These are phyloP conservation scores for Rhopalosiphum maidis DNA, from an alignment of 1,140 invertebrate genomes.

Conservation along the genomic window DNA sequence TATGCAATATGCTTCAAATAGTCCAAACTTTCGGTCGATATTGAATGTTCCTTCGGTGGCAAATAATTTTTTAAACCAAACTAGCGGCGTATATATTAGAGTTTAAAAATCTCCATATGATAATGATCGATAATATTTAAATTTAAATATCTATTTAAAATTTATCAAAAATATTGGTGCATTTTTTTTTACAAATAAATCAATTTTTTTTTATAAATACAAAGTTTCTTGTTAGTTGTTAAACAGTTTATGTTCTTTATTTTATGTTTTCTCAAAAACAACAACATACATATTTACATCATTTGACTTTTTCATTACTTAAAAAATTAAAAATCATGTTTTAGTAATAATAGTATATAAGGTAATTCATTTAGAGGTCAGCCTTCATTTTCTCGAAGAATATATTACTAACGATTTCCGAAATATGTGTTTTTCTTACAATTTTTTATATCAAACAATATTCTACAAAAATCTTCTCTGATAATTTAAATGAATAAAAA, in stretches of 20 bases:
- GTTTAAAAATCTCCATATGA: not conserved
- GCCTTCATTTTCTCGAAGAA: not conserved
- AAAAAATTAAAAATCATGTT: no score
- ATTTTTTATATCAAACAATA: not conserved
- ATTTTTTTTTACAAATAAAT: no score
- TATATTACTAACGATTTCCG: not conserved
- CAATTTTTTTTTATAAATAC: no score
- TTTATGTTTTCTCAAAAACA: not conserved
- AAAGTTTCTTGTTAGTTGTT: no score
- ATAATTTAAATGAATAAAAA: not conserved
- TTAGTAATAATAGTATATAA: not conserved
- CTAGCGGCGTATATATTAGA: not conserved
- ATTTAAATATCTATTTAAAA: not conserved
- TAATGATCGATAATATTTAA: fast-evolving
- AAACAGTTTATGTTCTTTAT: no score
- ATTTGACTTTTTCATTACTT: not conserved
- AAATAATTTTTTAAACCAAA: not conserved
- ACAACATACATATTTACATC: not conserved
- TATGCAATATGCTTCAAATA: not conserved
- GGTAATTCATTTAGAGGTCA: not conserved
- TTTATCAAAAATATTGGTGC: no score
- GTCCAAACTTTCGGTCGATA: not conserved
- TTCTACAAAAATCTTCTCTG: not conserved
- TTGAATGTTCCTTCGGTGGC: not conserved
- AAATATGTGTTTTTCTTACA: not conserved